These are phyloP conservation scores for Aurelia coerulea DNA, from an alignment of 30 jellyfish, hydroid and myxozoan species.

Conservation along the genomic window DNA sequence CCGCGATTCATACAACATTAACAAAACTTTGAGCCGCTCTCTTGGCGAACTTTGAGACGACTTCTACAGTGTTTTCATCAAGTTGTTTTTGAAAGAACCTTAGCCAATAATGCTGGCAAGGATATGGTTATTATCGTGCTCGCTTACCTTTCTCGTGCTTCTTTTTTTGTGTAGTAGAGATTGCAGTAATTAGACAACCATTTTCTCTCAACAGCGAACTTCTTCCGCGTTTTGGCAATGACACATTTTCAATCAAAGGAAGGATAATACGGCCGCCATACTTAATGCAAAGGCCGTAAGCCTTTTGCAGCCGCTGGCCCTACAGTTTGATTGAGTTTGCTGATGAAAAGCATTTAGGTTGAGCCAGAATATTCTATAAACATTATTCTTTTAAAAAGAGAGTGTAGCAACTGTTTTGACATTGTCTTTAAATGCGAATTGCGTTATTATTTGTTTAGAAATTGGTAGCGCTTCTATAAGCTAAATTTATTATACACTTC, in stretches of 20 bases:
- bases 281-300: background rate
- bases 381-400: too few species aligned
- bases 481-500: too few species aligned
- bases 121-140: background rate
- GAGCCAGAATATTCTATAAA: too few species aligned
- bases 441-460: too few species aligned
- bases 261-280: too few species aligned
- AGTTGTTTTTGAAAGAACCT: too few species aligned
- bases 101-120: too few species aligned
- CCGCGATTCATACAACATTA: constrained; percentile 34
- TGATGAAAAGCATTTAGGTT: too few species aligned
- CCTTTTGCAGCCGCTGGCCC: constrained; percentile 14
- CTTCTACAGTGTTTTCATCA: background rate
- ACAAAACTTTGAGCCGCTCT: constrained; percentile 16
- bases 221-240: constrained; percentile 69
- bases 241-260: background rate
- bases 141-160: background rate
- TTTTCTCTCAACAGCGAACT: constrained; percentile 28
- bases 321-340: background rate
- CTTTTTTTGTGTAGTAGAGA: background rate
- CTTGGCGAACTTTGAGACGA: background rate
- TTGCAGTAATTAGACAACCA: background rate
- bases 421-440: too few species aligned
- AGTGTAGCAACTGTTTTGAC: too few species aligned
- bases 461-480: too few species aligned